Evolutionary conservation across 2,888 invertebrate genomes (phyloP), one percentile per base, ranked within the genome.

Genomic region (Bhutanitis thaidina): DNA sequence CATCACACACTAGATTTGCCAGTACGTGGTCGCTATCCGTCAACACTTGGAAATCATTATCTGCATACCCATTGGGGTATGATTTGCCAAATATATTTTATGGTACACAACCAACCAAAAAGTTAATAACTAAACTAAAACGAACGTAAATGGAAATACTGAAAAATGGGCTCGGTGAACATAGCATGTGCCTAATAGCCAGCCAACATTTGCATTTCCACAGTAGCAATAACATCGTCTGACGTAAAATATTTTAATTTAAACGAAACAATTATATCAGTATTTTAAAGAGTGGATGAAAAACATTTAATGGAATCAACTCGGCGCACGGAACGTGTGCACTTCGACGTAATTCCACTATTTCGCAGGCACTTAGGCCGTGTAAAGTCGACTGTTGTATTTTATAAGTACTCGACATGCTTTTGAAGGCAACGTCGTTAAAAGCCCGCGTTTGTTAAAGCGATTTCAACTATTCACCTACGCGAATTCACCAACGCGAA

Each of bases 301-400:
- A 20, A 43, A 32, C n/a, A 7, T 16, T 43, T 35, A 45, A 35
- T 35, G 29, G 27, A 27, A 27, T 45, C 27, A 36, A 43, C 16
- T 34, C 20, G 34, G n/a, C 43, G 44, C 44, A 8, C 15, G 14
- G n/a, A 36, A 29, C 29, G 35, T 29, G 29, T 45, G 35, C 44
- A 25, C 13, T 25, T 45, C 15, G 29, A 15, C 25, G 15, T 37
- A 45, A 37, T n/a, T 15, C 27, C 29, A 9, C 15, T n/a, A 27
- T 45, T 45, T 15, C 43, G 44, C 36, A 29, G 36, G 25, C 36
- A 15, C 36, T 45, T 45, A 45, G 27, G 36, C 15, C 14, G 36
- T 37, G 44, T 36, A 27, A 45, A 37, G 15, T 45, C 35, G 44
- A 37, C 37, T 36, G 35, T 45, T 45, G 44, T 36, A 45, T 36